Evolutionary conservation across 1,140 invertebrate genomes (phyloP).

Genomic region (Cephus cinctus): DNA sequence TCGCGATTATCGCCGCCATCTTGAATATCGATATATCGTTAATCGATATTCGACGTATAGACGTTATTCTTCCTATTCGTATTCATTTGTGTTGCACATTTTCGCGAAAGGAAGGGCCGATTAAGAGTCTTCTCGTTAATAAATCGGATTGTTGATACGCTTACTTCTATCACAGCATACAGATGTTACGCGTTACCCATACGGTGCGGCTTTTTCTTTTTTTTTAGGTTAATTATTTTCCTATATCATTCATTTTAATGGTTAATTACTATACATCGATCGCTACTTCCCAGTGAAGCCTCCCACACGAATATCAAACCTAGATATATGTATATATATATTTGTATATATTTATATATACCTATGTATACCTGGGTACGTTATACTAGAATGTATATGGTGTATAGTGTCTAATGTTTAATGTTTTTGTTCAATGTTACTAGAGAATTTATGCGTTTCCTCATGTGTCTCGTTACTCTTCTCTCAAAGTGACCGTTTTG

Average conservation of each 20-base stretch:
- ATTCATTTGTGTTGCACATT: too few relatives aligned
- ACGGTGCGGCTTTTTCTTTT: slow-evolving; percentile 6
- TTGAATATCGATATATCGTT: too few relatives aligned
- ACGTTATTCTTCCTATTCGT: too few relatives aligned
- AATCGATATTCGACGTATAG: too few relatives aligned
- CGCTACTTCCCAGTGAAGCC: slow-evolving; percentile 33
- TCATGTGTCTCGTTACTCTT: too few relatives aligned
- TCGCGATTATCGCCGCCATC: too few relatives aligned
- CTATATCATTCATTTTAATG: slow-evolving; percentile 16
- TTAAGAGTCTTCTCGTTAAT: too few relatives aligned
- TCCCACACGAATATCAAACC: slow-evolving; percentile 41
- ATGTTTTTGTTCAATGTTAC: too few relatives aligned
- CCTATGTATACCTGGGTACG: neutral
- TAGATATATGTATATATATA: slow-evolving; percentile 17
- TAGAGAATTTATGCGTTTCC: too few relatives aligned
- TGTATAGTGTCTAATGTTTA: too few relatives aligned
- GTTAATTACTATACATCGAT: slow-evolving; percentile 42
- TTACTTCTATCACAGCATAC: slow-evolving; percentile 54
- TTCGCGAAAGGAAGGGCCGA: too few relatives aligned
- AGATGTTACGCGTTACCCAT: slow-evolving; percentile 20
- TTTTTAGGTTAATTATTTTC: slow-evolving; percentile 7
- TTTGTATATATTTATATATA: slow-evolving; percentile 1
- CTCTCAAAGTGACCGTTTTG: too few relatives aligned
- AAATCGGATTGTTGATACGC: slow-evolving; percentile 48
- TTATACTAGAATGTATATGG: neutral